Conservation (phyloP, 2,888 invertebrate genomes). For the Oxytorus armatus region DNA sequence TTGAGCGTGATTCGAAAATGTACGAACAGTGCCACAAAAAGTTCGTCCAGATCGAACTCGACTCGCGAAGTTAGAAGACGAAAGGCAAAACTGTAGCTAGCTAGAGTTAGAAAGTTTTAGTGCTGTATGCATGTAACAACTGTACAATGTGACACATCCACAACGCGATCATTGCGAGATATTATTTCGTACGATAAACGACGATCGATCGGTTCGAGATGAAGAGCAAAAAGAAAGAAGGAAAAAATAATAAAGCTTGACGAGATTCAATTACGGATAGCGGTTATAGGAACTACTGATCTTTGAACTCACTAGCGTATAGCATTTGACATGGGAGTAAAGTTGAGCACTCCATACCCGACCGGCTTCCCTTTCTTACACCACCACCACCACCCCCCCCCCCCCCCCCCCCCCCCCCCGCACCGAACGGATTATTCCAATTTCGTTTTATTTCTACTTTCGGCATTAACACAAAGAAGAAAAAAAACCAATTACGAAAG, state of each 20-base stretch:
- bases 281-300: slow-evolving; percentile 65
- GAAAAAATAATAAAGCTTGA: slow-evolving; percentile 27
- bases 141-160: too few relatives aligned
- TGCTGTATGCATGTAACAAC: too few relatives aligned
- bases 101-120: too few relatives aligned
- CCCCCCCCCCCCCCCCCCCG: slow-evolving; percentile 36
- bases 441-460: slow-evolving; percentile 61
- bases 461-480: slow-evolving; percentile 29
- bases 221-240: slow-evolving; percentile 21
- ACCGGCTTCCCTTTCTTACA: slow-evolving; percentile 44
- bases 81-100: too few relatives aligned
- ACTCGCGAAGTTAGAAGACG: too few relatives aligned
- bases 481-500: slow-evolving; percentile 26
- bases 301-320: slow-evolving; percentile 61
- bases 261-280: slow-evolving; percentile 64
- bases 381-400: slow-evolving; percentile 12
- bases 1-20: slow-evolving; percentile 39
- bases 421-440: slow-evolving; percentile 45
- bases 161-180: slow-evolving; percentile 36
- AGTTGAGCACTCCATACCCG: slow-evolving; percentile 70
- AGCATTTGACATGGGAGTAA: slow-evolving; percentile 74
- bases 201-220: slow-evolving; percentile 62
- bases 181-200: slow-evolving; percentile 57
- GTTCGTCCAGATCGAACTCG: too few relatives aligned
- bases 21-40: slow-evolving; percentile 65